Percentiles rank a stretch among this genome's conserved stretches.
phyloP scores from a whole-genome alignment of 1,140 invertebrate species.

The Anastrepha ludens region DNA sequence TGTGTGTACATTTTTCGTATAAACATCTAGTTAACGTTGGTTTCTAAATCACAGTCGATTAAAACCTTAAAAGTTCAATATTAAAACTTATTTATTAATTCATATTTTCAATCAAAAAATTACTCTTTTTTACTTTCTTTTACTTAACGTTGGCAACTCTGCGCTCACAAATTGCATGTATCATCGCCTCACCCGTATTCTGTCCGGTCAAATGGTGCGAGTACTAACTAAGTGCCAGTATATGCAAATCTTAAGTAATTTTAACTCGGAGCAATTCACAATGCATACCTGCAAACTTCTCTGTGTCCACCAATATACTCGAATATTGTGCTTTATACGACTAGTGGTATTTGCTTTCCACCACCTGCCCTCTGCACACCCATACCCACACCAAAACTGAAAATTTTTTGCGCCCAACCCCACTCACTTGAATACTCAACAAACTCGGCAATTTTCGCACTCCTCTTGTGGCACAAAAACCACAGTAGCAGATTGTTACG shows the following conservation, averaged over 20 bases:
- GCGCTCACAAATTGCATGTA: slow-evolving; percentile 5
- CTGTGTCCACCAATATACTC: not conserved
- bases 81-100: no score
- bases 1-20: no score
- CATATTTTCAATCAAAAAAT: no score
- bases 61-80: no score
- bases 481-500: slow-evolving; percentile 36
- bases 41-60: no score
- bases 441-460: slow-evolving; percentile 36
- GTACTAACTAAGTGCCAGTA: slow-evolving; percentile 51
- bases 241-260: slow-evolving; percentile 52
- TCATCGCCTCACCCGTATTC: not conserved
- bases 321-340: not conserved
- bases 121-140: no score
- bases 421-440: slow-evolving; percentile 22
- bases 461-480: slow-evolving; percentile 46
- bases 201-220: slow-evolving; percentile 46
- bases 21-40: no score
- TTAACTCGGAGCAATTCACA: slow-evolving; percentile 47
- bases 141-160: not conserved
- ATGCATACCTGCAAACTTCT: slow-evolving; percentile 33
- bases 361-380: not conserved
- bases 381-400: no score
- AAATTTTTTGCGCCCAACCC: not conserved
- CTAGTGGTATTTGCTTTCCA: not conserved